Evolutionary conservation across 2,888 invertebrate species (phyloP).

Genomic region (Mylabris sibirica): DNA sequence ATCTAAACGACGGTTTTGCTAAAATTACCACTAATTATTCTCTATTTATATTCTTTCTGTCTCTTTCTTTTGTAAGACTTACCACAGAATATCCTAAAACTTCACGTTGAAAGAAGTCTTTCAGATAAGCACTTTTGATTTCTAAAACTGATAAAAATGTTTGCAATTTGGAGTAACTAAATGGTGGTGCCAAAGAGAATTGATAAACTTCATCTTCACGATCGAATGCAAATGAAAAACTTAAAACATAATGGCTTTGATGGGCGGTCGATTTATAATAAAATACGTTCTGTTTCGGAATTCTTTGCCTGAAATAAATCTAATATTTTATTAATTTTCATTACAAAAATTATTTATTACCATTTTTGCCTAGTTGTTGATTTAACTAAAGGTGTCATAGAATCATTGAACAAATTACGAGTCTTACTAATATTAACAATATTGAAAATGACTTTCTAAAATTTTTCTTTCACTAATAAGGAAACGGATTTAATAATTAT

Average conservation of each 20-base stretch:
- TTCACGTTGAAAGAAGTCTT: constrained; percentile 72
- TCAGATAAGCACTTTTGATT: constrained; percentile 64
- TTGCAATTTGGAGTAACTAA: constrained; percentile 92
- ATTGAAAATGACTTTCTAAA: constrained; percentile 93
- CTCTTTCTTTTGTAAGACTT: constrained; percentile 45
- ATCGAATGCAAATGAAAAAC: constrained; percentile 94
- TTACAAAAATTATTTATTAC: constrained; percentile 63
- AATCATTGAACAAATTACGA: constrained; percentile 85
- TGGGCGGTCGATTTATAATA: constrained; percentile 92
- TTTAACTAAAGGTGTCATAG: constrained; percentile 93
- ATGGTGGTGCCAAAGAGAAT: constrained; percentile 92
- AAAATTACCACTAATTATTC: constrained; percentile 46
- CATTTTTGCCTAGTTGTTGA: constrained; percentile 91
- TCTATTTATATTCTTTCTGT: no score
- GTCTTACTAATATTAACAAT: constrained; percentile 96
- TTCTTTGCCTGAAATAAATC: constrained; percentile 71
- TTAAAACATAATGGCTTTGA: constrained; percentile 89
- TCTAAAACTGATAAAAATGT: constrained; percentile 81
- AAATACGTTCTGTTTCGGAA: constrained; percentile 84
- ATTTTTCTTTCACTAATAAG: constrained; percentile 40
- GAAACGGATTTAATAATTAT: constrained; percentile 16
- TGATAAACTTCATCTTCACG: constrained; percentile 94
- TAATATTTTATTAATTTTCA: neutral
- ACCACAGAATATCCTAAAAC: constrained; percentile 74
- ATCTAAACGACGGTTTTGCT: constrained; percentile 94